Percentiles rank a stretch among this genome's conserved stretches.
Evolutionary conservation across 2,888 invertebrate genomes (phyloP).

Genomic region (Bembecia ichneumoniformis): DNA sequence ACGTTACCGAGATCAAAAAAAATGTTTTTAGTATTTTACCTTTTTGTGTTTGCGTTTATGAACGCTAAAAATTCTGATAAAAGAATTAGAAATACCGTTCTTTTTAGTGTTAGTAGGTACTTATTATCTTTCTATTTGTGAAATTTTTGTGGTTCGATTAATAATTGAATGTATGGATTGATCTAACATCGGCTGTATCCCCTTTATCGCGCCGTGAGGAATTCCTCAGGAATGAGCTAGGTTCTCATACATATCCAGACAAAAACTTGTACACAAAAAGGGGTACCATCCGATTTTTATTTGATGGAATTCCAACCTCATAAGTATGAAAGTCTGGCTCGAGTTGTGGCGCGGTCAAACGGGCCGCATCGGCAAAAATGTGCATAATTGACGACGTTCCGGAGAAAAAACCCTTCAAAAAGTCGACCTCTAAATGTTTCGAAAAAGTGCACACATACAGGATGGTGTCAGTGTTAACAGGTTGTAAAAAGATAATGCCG

Average conservation of each 20-base stretch:
- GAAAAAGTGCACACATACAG: constrained; percentile 64
- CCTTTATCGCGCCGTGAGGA: constrained; percentile 31
- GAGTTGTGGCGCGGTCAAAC: constrained; percentile 46
- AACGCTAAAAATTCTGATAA: too few species aligned
- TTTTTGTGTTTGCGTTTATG: too few species aligned
- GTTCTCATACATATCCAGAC: constrained; percentile 58
- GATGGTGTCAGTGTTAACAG: constrained; percentile 19
- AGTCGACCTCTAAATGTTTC: constrained; percentile 63
- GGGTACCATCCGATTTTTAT: constrained; percentile 54
- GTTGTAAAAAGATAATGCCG: neutral
- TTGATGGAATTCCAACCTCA: constrained; percentile 60
- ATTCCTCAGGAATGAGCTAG: constrained; percentile 56
- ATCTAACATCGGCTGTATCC: neutral
- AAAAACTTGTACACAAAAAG: constrained; percentile 60
- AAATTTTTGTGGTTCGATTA: neutral
- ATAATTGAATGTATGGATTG: neutral
- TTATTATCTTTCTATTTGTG: neutral
- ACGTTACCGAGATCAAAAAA: too few species aligned
- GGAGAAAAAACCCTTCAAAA: constrained; percentile 65
- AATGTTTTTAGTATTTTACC: too few species aligned
- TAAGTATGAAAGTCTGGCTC: constrained; percentile 40
- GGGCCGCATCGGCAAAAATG: constrained; percentile 66
- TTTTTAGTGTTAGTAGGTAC: too few species aligned
- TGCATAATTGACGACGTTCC: constrained; percentile 64
- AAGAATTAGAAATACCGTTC: too few species aligned